Base-by-base conservation (phyloP, 2,113 vertebrate genomes). In the Protobothrops mucrosquamatus region DNA sequence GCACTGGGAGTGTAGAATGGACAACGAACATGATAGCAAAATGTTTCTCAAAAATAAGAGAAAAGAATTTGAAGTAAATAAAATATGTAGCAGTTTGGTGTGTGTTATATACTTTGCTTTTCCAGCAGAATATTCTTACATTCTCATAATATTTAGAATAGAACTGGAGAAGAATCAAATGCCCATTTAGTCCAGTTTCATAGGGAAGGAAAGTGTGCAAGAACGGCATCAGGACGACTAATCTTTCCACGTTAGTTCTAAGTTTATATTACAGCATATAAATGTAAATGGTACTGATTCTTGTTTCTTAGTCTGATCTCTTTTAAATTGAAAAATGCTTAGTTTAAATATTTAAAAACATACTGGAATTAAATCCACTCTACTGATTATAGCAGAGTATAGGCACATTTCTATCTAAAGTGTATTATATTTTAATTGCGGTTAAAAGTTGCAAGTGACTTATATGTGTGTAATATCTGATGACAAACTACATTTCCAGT, bases 1-100 rank as follows among this genome's bases (percentile, higher is more conserved):
- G 95, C 99, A 99, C 99, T 99, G 97, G 0, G 3, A 39, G 29
- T 88, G 48, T 5, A 14, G 43, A 94, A 69, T 7, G 52, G 4
- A 54, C 54, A 57, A 34, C 11, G 48, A 81, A 85, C 18, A 85
- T 57, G 39, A 39, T 34, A 4, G 51, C 51, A 81, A 81, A 43
- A 48, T 39, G 64, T 6, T 88, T 52, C 26, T n/a, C 88, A 39
- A 24, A 56, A 57, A 52, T 39, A 88, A 64, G 10, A 18, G 64
- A 54, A 39, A 24, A 9, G 11, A 52, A 34, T 85, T 29, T 56
- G n/a, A 85, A 48, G 57, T 85, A 51, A 89, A 56, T 74, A 11
- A 56, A 52, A 11, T 26, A 88, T 51, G 23, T 43, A 88, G 57
- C 14, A 74, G n/a, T 81, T 81, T 3, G 15, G 15, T 7, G 34